Percentiles rank a stretch among this genome's conserved stretches.
Evolutionary conservation across 2,888 invertebrate genomes (phyloP).

Genomic region (Melinopterus prodromus): DNA sequence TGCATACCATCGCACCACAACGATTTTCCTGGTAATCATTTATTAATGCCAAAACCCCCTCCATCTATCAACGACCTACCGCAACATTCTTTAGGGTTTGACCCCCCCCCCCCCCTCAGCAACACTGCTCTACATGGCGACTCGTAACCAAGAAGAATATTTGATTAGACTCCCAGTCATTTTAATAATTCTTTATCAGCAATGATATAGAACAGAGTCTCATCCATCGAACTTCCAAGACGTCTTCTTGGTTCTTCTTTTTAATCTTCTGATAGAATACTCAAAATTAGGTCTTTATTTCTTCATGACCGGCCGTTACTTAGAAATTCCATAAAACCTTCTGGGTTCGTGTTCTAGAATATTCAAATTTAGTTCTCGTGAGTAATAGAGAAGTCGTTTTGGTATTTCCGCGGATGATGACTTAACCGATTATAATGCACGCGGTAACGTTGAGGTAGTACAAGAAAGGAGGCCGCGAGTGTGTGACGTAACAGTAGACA

Average conservation of each 20-base stretch:
- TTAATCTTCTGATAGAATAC: no score
- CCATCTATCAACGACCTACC: background rate
- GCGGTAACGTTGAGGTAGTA: conserved; percentile 50
- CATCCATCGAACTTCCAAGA: no score
- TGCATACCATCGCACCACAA: no score
- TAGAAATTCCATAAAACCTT: background rate
- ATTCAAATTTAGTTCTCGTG: background rate
- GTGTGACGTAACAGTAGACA: conserved; percentile 55
- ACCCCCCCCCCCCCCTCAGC: background rate
- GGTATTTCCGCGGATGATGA: conserved; percentile 21
- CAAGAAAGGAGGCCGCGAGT: conserved; percentile 48
- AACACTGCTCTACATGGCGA: no score
- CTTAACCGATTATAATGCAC: conserved; percentile 22
- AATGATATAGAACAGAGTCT: no score
- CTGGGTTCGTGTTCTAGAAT: background rate
- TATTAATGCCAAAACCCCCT: background rate
- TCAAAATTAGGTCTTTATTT: no score
- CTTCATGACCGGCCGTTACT: no score
- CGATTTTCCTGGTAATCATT: no score
- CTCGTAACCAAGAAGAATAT: no score
- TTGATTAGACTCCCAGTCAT: background rate
- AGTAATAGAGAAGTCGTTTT: conserved; percentile 4
- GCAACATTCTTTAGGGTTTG: background rate
- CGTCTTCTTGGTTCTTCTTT: no score
- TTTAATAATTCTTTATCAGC: background rate